These are phyloP conservation scores for Alectoris magna DNA, from an alignment of 2,797 vertebrate species.

Conservation along the genomic window DNA sequence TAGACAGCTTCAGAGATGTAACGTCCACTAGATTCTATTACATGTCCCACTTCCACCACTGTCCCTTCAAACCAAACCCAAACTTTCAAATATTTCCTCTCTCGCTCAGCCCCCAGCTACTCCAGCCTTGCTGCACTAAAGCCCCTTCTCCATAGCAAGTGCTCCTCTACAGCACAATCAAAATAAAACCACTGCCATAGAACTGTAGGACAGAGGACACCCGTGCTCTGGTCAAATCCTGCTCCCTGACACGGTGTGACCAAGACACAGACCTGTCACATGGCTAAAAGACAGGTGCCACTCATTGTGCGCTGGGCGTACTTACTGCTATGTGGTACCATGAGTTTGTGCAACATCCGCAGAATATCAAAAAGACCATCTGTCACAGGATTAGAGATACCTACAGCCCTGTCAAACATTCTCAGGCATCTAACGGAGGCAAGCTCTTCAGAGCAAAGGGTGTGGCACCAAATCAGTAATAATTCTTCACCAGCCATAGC, in stretches of 20 bases:
- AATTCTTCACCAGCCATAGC: background rate
- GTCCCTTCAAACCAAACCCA: background rate
- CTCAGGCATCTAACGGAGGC: background rate
- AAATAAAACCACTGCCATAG: background rate
- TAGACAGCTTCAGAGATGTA: background rate
- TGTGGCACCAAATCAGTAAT: background rate
- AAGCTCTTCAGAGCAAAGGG: fast-evolving
- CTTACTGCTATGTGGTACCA: background rate
- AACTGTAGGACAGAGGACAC: background rate
- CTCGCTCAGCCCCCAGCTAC: background rate
- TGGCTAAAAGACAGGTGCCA: background rate
- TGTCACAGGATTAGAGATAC: background rate
- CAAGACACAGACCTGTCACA: background rate
- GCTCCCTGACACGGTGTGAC: background rate
- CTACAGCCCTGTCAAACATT: background rate
- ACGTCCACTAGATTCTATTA: background rate
- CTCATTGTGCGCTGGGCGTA: background rate
- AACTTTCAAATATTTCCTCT: background rate
- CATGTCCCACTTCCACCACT: background rate
- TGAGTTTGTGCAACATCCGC: background rate
- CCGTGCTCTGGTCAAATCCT: background rate
- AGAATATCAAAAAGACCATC: background rate
- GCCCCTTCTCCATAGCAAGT: background rate
- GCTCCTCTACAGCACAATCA: background rate
- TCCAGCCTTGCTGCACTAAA: background rate